Base-by-base conservation (phyloP, 2,797 vertebrate genomes). In the Meda fulgida region DNA sequence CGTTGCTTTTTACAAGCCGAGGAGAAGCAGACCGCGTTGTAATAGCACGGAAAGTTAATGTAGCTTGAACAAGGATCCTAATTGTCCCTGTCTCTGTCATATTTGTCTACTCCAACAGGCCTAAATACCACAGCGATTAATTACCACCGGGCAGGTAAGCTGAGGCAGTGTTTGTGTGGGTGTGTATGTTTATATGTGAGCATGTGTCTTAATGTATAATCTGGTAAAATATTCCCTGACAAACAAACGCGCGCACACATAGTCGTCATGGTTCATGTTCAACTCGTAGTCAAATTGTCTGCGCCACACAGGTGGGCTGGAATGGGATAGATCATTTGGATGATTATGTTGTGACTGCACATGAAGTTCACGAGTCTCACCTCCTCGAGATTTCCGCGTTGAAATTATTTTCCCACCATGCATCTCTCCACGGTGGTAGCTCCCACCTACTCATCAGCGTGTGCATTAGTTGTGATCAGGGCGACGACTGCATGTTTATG, bases 31-130 rank as follows among this genome's bases (percentile, higher is more conserved):
- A 94, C 94, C 51, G 92, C 92, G 94, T 95, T 95, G 96, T 97
- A 97, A 97, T 96, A 97, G 96, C 95, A 93, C 93, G 94, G 96
- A 96, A 97, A 98, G 97, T 97, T 99, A 98, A 98, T 98, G 97
- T 97, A 97, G 97, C 98, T 98, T 96, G 97, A 98, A 98, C 96
- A 95, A 95, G 95, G 96, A 95, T 96, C 96, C 96, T 98, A 98
- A 98, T 98, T 97, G 97, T 98, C 96, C 96, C 96, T 96, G 97
- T 97, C 97, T 97, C 96, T 97, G 97, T 99, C 98, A 98, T 98
- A 98, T 98, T 97, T 97, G 97, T 98, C 95, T 97, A 96, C 96
- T 96, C 95, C 95, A 97, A 97, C 96, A 95, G 96, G 96, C 96
- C 96, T 97, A 98, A 99, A 98, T 98, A 97, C 96, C 97, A 97